Conservation (phyloP, 2,113 vertebrate genomes). For the Corythaixoides concolor region DNA sequence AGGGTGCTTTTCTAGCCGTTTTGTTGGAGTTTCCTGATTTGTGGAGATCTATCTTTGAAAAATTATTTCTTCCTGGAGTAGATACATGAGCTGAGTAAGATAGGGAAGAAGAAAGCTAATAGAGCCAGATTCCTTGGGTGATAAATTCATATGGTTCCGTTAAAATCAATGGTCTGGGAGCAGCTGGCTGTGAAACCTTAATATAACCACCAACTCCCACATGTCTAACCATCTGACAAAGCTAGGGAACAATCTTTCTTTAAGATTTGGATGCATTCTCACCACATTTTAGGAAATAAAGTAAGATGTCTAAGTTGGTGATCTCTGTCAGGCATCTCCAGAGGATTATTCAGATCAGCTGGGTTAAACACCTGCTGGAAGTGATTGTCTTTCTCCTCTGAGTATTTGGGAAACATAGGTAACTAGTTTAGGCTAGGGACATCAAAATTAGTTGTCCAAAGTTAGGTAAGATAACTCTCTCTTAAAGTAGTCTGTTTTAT, state of each 20-base stretch:
- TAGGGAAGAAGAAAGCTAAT: neutral
- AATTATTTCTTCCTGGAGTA: neutral
- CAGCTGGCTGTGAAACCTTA: neutral
- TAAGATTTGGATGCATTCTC: neutral
- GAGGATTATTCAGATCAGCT: neutral
- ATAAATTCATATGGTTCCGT: neutral
- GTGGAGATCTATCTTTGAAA: neutral
- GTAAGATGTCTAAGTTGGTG: neutral
- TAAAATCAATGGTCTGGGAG: conserved; percentile 8
- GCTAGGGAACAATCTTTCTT: neutral
- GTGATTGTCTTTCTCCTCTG: neutral
- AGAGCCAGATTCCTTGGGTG: neutral
- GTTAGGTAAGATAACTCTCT: neutral
- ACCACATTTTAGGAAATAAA: neutral
- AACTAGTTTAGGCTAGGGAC: neutral
- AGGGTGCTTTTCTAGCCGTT: neutral
- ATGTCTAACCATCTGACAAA: neutral
- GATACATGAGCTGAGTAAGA: neutral
- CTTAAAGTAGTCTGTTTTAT: neutral
- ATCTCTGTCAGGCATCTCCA: neutral
- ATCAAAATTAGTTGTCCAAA: neutral
- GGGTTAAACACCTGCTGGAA: neutral
- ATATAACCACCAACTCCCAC: neutral
- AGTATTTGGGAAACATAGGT: neutral
- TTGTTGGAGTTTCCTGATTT: neutral